Base-by-base conservation (phyloP, 2,797 vertebrate species). In the Dipus sagitta region DNA sequence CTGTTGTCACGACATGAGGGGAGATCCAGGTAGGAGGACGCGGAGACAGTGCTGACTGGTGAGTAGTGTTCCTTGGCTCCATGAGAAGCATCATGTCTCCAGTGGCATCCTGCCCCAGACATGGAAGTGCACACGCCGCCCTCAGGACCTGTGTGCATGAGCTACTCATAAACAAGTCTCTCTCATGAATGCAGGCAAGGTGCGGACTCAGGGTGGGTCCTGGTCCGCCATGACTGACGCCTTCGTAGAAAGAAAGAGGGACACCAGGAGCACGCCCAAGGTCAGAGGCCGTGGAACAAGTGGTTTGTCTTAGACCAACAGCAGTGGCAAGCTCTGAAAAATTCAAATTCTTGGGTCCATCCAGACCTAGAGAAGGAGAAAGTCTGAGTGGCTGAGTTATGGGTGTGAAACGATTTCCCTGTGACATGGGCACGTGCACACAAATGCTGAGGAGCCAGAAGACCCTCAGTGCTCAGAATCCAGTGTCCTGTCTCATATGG, bases 351-450 rank as follows among this genome's bases (percentile, higher is more conserved):
- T 64, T 58, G 24, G 52, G 6, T 14, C 58, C 6, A 6, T 8
- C 52, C 30, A 58, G 74, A 67, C 8, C 17, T 28, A 30, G 23
- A n/a, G 30, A 68, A 64, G 42, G 24, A 30, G 75, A 72, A 77
- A n/a, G 17, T 21, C 20, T 54, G n/a, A 2, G 7, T n/a, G 34
- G 6, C 38, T 65, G 20, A n/a, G 42, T 32, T 11, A 20, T 26
- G 34, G 12, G 28, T 12, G 24, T 3, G 0, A 18, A 2, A 14
- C 78, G 20, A 3, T 26, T 12, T 34, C 11, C 75, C 2, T 1
- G 18, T 9, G 58, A 54, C 2, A 6, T 15, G 20, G 78, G 67
- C 2, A 3, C 0, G 30, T 11, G 1, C 14, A 6, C 1, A 28
- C 3, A 32, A 62, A 34, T 67, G n/a, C 74, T 0, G 1, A 24